Base-by-base conservation (phyloP, 1,140 invertebrate genomes). In the Meloidogyne floridensis region DNA sequence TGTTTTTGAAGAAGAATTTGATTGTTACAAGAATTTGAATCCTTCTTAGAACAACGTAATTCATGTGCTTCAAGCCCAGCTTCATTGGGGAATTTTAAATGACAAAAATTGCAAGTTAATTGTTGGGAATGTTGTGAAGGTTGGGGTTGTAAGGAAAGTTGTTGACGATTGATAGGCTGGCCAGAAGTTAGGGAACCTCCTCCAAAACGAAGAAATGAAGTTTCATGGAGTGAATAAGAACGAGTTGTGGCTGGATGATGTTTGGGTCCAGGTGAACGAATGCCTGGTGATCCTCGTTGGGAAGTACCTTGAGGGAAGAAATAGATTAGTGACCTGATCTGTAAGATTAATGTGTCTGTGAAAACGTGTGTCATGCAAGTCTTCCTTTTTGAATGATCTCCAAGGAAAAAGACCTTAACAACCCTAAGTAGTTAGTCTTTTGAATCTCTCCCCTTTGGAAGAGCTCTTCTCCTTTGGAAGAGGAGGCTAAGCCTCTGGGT, bases 41-140 rank as follows among this genome's bases (percentile, higher is more conserved):
- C 86, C 47, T 86, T 85, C 71, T 86, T 86, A 2, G 74, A 80
- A 80, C 85, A 86, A 72, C 86, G 80, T n/a, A 78, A 79, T 74
- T 87, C 86, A 75, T 86, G 85, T n/a, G 81, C 79, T 43, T 87
- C 71, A 18, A 86, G 74, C 32, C 86, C 85, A 3, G 86, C 86
- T 51, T 87, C 84, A 75, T 87, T 86, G 3, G 85, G 86, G n/a
- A 86, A 86, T 69, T 87, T 87, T 10, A 86, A 13, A 42, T 83
- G 72, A 65, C 85, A 86, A 54, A 80, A 87, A 20, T 86, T 83
- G 75, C 85, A 86, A 15, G 85, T 78, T 32, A 86, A 59, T 18
- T 65, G 43, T 59, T 78, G 72, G 72, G 42, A 43, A 47, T 73
- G 20, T 73, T 73, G 72, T 4, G 71, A 56, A 56, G 74, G 56